phyloP scores from a whole-genome alignment of 1,140 invertebrate genomes.

The Polypedilum vanderplanki region DNA sequence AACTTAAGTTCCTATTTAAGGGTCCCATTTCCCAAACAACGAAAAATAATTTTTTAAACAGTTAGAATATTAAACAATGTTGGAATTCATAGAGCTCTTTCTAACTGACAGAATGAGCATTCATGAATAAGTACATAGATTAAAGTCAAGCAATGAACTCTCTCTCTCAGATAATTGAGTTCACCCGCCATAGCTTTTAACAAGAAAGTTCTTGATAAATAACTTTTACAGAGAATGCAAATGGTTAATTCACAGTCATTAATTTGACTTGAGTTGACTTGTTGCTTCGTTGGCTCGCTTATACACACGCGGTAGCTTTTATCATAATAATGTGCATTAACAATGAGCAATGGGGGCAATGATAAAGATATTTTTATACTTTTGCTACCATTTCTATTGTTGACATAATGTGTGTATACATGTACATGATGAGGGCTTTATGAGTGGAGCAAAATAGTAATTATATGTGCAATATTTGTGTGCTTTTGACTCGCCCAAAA shows the following conservation, averaged over 20 bases:
- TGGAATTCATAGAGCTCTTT: no score
- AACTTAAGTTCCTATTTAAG: no score
- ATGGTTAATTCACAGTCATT: background rate
- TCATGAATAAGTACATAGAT: no score
- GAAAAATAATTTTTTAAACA: no score
- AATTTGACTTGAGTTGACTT: background rate
- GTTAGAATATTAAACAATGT: no score
- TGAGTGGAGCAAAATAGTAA: background rate
- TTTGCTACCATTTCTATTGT: background rate
- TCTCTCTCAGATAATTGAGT: no score
- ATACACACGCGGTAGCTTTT: background rate
- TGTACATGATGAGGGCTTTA: background rate
- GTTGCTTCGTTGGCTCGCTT: background rate
- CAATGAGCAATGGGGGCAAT: background rate
- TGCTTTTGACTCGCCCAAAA: slow-evolving; percentile 1
- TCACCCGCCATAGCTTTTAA: no score
- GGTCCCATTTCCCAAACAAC: no score
- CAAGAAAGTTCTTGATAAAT: no score
- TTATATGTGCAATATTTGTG: background rate
- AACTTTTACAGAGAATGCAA: background rate
- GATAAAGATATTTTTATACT: background rate
- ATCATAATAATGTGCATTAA: slow-evolving; percentile 8
- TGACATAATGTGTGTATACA: background rate
- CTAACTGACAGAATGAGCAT: no score
- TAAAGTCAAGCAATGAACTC: no score